phyloP scores from a whole-genome alignment of 2,797 vertebrate genomes.

The Sebastes cheni region DNA sequence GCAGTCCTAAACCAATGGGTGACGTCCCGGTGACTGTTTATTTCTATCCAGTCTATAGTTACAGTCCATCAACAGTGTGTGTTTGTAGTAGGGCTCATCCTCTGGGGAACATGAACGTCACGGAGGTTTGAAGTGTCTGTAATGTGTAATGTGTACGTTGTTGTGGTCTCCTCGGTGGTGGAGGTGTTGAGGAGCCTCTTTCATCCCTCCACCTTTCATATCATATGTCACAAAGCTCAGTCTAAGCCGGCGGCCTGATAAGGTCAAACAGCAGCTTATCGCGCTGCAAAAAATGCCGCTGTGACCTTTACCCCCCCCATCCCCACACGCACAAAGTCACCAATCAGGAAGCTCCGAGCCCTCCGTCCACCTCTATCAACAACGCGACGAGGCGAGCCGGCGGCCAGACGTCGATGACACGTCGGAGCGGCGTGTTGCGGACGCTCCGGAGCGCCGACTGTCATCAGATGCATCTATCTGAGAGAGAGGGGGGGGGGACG shows the following conservation, averaged over 20 bases:
- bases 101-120: no score
- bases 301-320: slow-evolving; percentile 55
- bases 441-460: slow-evolving; percentile 45
- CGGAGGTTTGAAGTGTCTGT: no score
- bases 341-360: slow-evolving; percentile 3
- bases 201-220: slow-evolving; percentile 43
- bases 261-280: slow-evolving; percentile 61
- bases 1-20: no score
- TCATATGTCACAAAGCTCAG: slow-evolving; percentile 43
- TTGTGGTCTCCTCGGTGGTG: background rate
- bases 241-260: slow-evolving; percentile 24
- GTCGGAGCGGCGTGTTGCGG: slow-evolving; percentile 55
- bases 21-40: no score
- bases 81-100: no score
- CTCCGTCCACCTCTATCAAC: background rate
- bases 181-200: slow-evolving; percentile 14
- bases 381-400: background rate
- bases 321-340: background rate
- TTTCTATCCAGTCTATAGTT: no score
- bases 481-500: background rate
- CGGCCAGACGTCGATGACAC: slow-evolving; percentile 51
- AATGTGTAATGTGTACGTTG: background rate
- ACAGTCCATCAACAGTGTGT: no score
- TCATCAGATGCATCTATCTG: slow-evolving; percentile 69
- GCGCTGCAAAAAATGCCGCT: background rate